These are phyloP conservation scores for Nemurella pictetii DNA, from an alignment of 2,888 invertebrate species.

Conservation along the genomic window DNA sequence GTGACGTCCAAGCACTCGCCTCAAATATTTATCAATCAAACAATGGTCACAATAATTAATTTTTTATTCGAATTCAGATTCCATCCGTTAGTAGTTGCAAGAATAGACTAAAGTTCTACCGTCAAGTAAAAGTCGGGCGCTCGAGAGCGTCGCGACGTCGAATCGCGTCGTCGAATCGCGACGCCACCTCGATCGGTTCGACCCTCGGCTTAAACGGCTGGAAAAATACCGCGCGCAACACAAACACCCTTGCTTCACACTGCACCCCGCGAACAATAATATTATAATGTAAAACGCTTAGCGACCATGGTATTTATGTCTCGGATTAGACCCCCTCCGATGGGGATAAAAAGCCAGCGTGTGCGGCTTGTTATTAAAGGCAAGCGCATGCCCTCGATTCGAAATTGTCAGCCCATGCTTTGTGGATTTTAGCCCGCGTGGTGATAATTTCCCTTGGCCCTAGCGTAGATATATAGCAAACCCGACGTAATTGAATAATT, in stretches of 20 bases:
- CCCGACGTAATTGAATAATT: background rate
- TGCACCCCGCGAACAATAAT: too few species aligned
- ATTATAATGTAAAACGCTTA: background rate
- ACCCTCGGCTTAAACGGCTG: background rate
- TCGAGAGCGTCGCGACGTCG: background rate
- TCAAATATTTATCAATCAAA: too few species aligned
- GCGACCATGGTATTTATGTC: background rate
- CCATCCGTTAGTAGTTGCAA: too few species aligned
- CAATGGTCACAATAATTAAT: too few species aligned
- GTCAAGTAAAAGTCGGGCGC: too few species aligned
- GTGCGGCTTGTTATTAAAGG: background rate
- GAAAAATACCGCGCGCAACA: background rate
- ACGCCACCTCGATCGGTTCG: too few species aligned
- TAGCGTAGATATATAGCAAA: too few species aligned
- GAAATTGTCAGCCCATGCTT: background rate
- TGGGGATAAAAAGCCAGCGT: background rate
- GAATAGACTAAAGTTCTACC: too few species aligned
- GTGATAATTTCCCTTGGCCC: too few species aligned
- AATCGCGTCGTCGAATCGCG: too few species aligned
- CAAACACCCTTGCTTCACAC: background rate
- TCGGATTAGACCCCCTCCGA: background rate
- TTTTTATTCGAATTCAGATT: too few species aligned
- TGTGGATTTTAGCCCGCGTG: background rate
- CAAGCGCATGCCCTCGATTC: background rate
- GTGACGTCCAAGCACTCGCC: too few species aligned